A percentile compares a stretch with the other conserved stretches of the same genome.
These are phyloP conservation scores for Nemurella pictetii DNA, from an alignment of 2,888 invertebrate genomes.

Conservation along the genomic window DNA sequence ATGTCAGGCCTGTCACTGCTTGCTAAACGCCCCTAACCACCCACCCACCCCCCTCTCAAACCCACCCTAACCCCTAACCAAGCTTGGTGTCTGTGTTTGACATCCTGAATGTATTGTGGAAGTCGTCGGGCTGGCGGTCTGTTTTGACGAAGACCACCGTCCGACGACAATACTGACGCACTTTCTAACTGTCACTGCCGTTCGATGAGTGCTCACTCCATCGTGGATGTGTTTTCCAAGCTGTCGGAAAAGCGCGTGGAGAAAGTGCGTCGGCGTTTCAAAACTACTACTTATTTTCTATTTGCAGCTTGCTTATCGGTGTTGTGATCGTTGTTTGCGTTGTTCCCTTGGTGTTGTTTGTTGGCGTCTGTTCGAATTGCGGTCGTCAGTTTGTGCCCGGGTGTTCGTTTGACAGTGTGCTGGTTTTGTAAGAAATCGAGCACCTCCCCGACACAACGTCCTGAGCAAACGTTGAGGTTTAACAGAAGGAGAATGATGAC, in stretches of 20 bases:
- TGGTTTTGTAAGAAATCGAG: too few relatives aligned
- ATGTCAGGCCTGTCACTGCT: background rate
- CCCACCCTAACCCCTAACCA: background rate
- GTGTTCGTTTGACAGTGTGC: constrained; percentile 2
- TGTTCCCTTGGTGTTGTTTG: background rate
- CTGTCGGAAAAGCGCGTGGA: too few relatives aligned
- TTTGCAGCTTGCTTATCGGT: constrained; percentile 6
- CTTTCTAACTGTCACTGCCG: too few relatives aligned
- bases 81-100: background rate
- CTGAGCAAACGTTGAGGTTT: too few relatives aligned
- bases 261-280: background rate
- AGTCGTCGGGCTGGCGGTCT: background rate
- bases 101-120: background rate
- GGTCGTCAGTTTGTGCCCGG: background rate
- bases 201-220: too few relatives aligned
- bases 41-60: background rate
- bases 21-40: background rate
- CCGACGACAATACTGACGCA: background rate
- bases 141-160: background rate
- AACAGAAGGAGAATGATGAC: too few relatives aligned
- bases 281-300: background rate
- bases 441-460: too few relatives aligned
- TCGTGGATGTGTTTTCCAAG: too few relatives aligned
- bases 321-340: background rate
- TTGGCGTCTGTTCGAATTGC: background rate